phyloP scores from a whole-genome alignment of 2,113 vertebrate genomes.

The Tachysurus fulvidraco region DNA sequence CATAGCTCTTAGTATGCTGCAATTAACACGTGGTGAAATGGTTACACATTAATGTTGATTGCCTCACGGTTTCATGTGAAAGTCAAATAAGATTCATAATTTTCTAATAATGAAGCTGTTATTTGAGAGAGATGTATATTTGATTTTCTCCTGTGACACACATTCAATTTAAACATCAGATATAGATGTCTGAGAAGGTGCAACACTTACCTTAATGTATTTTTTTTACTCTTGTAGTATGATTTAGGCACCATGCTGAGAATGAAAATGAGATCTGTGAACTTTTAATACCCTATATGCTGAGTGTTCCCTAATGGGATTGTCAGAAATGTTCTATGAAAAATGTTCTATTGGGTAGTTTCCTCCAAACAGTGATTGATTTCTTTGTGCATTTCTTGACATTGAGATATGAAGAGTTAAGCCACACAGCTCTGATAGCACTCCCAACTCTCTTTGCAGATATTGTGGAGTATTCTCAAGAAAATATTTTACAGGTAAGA shows the following conservation, averaged over 20 bases:
- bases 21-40: neutral
- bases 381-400: neutral
- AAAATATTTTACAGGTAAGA: slow-evolving; percentile 66
- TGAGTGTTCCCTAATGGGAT: slow-evolving; percentile 8
- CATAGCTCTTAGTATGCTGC: neutral
- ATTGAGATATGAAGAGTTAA: neutral
- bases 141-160: neutral
- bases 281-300: slow-evolving; percentile 6
- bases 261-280: slow-evolving; percentile 9
- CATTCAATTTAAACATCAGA: neutral
- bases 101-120: neutral
- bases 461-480: slow-evolving; percentile 67
- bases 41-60: neutral
- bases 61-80: neutral
- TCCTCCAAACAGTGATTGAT: neutral
- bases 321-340: neutral
- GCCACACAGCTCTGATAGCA: neutral
- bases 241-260: slow-evolving; percentile 21
- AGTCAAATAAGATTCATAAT: neutral
- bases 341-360: neutral
- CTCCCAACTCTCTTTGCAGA: slow-evolving; percentile 52
- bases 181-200: neutral
- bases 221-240: neutral
- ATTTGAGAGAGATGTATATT: neutral
- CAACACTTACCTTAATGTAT: slow-evolving; percentile 11